Conservation (phyloP, 2,888 invertebrate genomes). For the Melanostoma scalare region DNA sequence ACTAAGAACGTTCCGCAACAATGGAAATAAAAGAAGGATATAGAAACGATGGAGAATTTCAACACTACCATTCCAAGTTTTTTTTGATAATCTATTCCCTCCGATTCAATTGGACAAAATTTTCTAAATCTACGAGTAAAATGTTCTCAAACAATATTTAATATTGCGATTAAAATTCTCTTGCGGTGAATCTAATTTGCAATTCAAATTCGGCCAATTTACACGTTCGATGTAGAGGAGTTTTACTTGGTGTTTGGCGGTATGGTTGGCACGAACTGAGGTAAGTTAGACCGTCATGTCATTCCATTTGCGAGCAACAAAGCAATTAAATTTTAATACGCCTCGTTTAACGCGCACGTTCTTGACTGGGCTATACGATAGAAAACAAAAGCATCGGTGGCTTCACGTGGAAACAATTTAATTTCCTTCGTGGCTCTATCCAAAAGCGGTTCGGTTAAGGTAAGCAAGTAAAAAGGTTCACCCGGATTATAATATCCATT, state of each 20-base stretch:
- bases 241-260: not conserved
- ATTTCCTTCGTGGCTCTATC: constrained; percentile 27
- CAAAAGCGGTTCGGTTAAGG: constrained; percentile 24
- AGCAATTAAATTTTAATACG: constrained; percentile 68
- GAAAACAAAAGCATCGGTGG: constrained; percentile 26
- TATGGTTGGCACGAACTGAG: not conserved
- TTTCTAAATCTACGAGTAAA: constrained; percentile 50
- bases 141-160: constrained; percentile 65
- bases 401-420: constrained; percentile 61
- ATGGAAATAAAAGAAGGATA: not conserved
- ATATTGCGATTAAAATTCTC: constrained; percentile 70
- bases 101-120: constrained; percentile 60
- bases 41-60: not conserved
- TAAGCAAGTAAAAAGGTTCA: constrained; percentile 45
- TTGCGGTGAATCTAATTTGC: constrained; percentile 65
- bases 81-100: constrained; percentile 45
- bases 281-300: constrained; percentile 50
- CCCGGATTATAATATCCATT: constrained; percentile 52
- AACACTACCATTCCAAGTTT: not conserved
- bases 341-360: constrained; percentile 65
- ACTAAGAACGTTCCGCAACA: not conserved
- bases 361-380: constrained; percentile 20
- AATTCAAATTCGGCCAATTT: constrained; percentile 66
- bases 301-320: constrained; percentile 62
- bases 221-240: constrained; percentile 51